Evolutionary conservation across 2,113 vertebrate species (phyloP).

Genomic region (Sorex fumeus): DNA sequence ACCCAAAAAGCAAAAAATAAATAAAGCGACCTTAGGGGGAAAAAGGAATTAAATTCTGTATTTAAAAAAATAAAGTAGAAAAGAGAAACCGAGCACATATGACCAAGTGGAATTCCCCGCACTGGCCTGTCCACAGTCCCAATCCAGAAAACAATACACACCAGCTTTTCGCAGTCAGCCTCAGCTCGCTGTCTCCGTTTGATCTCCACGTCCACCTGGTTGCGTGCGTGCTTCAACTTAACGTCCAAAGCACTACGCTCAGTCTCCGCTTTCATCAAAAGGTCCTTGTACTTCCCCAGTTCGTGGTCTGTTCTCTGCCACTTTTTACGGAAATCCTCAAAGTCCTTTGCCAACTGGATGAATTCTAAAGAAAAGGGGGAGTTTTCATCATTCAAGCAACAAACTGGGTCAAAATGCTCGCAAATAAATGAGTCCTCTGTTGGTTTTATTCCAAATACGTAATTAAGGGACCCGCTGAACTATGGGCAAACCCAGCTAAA

Average conservation of each 20-base stretch:
- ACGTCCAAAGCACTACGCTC: conserved; percentile 95
- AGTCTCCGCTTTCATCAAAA: conserved; percentile 94
- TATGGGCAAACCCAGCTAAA: conserved; percentile 50
- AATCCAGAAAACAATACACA: conserved; percentile 84
- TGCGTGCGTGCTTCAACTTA: conserved; percentile 98
- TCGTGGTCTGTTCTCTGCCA: conserved; percentile 92
- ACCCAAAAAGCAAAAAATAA: no score
- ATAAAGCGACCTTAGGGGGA: no score
- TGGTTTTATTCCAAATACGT: background rate
- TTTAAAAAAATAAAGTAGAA: no score
- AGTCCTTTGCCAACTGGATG: conserved; percentile 95
- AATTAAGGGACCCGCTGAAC: background rate
- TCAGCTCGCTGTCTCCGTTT: conserved; percentile 96
- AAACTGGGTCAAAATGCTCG: conserved; percentile 38
- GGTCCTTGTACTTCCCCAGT: conserved; percentile 92
- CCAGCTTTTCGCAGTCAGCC: conserved; percentile 95
- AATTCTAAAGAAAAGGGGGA: conserved; percentile 90
- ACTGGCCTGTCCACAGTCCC: background rate
- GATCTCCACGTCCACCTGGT: conserved; percentile 98
- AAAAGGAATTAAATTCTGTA: no score
- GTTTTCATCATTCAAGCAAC: conserved; percentile 72
- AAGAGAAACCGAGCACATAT: background rate
- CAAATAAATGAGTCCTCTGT: background rate
- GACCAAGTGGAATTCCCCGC: background rate
- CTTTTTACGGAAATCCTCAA: conserved; percentile 94